phyloP scores from a whole-genome alignment of 2,888 invertebrate species.

The Muscina levida region DNA sequence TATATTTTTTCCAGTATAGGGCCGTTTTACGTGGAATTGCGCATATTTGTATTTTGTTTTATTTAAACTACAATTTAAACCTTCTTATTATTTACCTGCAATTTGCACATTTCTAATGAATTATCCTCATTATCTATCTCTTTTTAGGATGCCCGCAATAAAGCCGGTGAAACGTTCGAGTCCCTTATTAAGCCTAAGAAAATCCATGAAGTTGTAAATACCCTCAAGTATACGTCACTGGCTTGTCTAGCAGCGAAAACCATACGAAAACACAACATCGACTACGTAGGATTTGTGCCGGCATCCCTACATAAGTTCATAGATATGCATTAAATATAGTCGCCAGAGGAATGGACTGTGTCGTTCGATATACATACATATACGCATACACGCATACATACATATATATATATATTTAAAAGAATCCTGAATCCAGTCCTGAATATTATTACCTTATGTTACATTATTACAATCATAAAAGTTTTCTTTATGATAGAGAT shows the following conservation, averaged over 20 bases:
- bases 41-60: no score
- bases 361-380: constrained; percentile 8
- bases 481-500: background rate
- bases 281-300: constrained; percentile 83
- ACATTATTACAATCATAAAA: background rate
- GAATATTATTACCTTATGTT: constrained; percentile 16
- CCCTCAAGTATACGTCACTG: constrained; percentile 88
- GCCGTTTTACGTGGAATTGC: no score
- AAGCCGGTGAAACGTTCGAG: constrained; percentile 88
- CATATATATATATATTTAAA: background rate
- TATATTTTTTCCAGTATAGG: no score
- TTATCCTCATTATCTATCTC: constrained; percentile 15
- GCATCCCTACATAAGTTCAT: constrained; percentile 81
- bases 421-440: constrained; percentile 10
- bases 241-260: constrained; percentile 92
- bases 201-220: constrained; percentile 86
- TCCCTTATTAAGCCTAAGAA: constrained; percentile 84
- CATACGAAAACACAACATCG: constrained; percentile 86
- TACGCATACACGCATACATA: no score
- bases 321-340: constrained; percentile 76
- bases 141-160: constrained; percentile 84
- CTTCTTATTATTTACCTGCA: no score
- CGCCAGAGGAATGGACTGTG: constrained; percentile 10
- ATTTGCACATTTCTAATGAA: no score
- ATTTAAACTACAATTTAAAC: no score